Conservation (phyloP, 53 echinoderm and acorn worm species). For the Arbacia lixula region DNA sequence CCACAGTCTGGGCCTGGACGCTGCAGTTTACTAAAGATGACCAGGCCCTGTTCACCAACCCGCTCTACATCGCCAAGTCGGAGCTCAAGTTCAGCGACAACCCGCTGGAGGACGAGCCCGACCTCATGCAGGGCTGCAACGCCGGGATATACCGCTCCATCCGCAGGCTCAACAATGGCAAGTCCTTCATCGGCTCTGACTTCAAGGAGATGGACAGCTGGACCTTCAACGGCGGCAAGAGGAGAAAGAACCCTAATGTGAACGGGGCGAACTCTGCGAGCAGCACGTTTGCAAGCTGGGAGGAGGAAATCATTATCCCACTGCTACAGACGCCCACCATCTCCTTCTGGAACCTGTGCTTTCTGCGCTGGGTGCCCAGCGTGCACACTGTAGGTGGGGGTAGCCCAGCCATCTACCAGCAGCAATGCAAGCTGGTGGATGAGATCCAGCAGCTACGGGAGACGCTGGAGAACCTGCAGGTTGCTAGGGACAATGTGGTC, state of each 20-base stretch:
- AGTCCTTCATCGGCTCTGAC: slow-evolving; percentile 27
- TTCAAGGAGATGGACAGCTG: slow-evolving; percentile 59
- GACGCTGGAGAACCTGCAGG: slow-evolving; percentile 72
- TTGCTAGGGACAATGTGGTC: slow-evolving; percentile 45
- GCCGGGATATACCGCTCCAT: slow-evolving; percentile 78
- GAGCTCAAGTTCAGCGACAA: slow-evolving; percentile 55
- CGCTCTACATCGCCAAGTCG: slow-evolving; percentile 83
- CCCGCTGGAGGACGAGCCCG: slow-evolving; percentile 34
- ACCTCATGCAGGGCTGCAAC: slow-evolving; percentile 84
- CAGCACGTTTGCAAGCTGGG: slow-evolving; percentile 54
- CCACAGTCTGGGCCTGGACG: slow-evolving; percentile 98
- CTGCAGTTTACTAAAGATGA: slow-evolving; percentile 88
- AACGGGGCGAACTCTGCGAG: slow-evolving; percentile 74
- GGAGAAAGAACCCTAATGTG: slow-evolving; percentile 64
- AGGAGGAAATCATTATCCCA: slow-evolving; percentile 70
- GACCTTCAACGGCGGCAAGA: slow-evolving; percentile 40
- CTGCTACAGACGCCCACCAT: slow-evolving; percentile 71
- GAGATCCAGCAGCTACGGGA: slow-evolving; percentile 93
- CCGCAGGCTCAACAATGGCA: slow-evolving; percentile 45
- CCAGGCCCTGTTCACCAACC: slow-evolving; percentile 96
- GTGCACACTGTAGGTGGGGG: slow-evolving; percentile 93
- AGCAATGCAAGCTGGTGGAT: slow-evolving; percentile 92
- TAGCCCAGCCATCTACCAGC: slow-evolving; percentile 77
- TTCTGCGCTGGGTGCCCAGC: slow-evolving; percentile 91
- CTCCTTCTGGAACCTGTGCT: slow-evolving; percentile 94